Conservation (phyloP, 2,888 invertebrate genomes). For the Dasypogon diadema region DNA sequence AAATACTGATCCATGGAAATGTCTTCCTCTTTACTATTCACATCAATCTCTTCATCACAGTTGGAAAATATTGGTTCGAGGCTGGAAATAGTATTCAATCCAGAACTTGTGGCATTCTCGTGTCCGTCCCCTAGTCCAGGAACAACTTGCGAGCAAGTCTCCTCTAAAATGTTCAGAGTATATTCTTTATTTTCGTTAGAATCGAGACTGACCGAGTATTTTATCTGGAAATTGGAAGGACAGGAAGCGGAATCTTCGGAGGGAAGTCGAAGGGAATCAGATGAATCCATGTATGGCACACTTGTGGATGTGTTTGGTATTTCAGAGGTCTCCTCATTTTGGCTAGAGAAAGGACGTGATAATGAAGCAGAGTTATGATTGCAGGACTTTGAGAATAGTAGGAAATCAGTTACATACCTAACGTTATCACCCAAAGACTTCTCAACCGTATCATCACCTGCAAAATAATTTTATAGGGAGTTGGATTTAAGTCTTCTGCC, state of each 20-base stretch:
- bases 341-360: no score
- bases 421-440: background rate
- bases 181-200: constrained; percentile 36
- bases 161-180: constrained; percentile 45
- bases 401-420: background rate
- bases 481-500: no score
- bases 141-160: background rate
- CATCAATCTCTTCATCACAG: background rate
- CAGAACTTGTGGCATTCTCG: background rate
- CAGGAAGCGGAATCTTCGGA: constrained; percentile 2
- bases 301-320: background rate
- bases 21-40: constrained; percentile 48
- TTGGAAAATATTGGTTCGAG: constrained; percentile 25
- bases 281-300: constrained; percentile 20
- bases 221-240: constrained; percentile 44
- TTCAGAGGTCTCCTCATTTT: constrained; percentile 14
- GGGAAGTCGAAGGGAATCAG: background rate
- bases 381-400: no score
- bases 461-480: background rate
- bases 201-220: constrained; percentile 43
- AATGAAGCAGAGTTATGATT: no score
- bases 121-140: background rate
- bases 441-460: background rate
- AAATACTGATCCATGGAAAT: constrained; percentile 54
- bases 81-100: background rate